Evolutionary conservation across 2,797 vertebrate species (phyloP).

Genomic region (Myotis myotis): DNA sequence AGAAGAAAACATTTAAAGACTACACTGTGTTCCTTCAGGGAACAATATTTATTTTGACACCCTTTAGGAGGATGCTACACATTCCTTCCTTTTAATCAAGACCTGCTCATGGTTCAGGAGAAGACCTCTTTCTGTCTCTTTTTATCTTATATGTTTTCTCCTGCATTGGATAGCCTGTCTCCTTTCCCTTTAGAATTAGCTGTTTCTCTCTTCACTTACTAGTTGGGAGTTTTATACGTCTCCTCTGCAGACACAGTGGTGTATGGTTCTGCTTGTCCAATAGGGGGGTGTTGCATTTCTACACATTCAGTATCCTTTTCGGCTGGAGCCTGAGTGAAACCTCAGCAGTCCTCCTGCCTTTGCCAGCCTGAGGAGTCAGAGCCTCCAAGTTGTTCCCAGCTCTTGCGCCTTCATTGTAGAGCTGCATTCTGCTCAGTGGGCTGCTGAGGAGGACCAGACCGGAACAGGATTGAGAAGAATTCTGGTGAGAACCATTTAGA

Average conservation of each 20-base stretch:
- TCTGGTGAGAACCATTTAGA: slow-evolving; percentile 78
- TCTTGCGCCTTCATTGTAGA: slow-evolving; percentile 66
- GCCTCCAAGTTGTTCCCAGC: slow-evolving; percentile 72
- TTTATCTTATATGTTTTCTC: not conserved
- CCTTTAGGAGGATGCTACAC: not conserved
- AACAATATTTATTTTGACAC: not conserved
- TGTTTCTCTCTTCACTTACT: slow-evolving; percentile 40
- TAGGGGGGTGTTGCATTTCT: slow-evolving; percentile 63
- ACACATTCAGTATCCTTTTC: not conserved
- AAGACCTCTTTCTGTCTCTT: not conserved
- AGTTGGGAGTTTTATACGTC: slow-evolving; percentile 58
- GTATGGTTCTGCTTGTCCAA: slow-evolving; percentile 69
- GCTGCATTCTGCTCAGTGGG: slow-evolving; percentile 21
- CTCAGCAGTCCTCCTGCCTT: slow-evolving; percentile 61
- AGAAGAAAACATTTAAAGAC: not conserved
- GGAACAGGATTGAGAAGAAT: slow-evolving; percentile 72
- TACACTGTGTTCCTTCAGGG: not conserved
- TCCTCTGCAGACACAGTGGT: slow-evolving; percentile 56
- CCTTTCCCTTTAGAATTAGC: not conserved
- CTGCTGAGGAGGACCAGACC: slow-evolving; percentile 72
- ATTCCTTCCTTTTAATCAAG: not conserved
- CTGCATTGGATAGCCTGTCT: slow-evolving; percentile 29
- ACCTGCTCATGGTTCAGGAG: not conserved
- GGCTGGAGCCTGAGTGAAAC: slow-evolving; percentile 61
- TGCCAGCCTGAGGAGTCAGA: slow-evolving; percentile 71